A percentile compares a stretch with the other conserved stretches of the same genome.
Conservation (phyloP, 2,113 vertebrate species). For the Pavo muticus region DNA sequence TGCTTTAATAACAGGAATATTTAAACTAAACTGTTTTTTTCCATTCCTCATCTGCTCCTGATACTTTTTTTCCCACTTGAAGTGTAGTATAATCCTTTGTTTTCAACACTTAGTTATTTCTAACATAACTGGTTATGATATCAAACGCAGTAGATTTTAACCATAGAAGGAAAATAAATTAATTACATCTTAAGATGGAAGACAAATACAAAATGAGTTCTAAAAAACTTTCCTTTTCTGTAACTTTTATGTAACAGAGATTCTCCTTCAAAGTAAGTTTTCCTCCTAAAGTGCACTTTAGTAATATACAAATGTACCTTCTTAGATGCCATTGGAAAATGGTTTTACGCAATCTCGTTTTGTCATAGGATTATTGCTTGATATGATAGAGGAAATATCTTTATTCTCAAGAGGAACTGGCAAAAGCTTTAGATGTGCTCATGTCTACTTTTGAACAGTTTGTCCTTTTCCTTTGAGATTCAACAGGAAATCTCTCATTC, state of each 20-base stretch:
- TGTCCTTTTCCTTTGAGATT: neutral
- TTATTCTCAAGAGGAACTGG: neutral
- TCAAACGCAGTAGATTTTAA: conserved; percentile 10
- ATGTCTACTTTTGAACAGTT: neutral
- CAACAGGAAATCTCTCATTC: neutral
- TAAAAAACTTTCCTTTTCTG: neutral
- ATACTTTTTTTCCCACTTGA: conserved; percentile 25
- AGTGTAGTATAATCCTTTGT: conserved; percentile 7
- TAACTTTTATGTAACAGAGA: neutral
- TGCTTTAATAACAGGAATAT: conserved; percentile 20
- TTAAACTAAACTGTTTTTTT: conserved; percentile 8
- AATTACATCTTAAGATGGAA: neutral
- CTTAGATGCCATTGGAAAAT: neutral
- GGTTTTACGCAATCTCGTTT: neutral
- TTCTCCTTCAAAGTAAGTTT: neutral
- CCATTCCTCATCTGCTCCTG: neutral
- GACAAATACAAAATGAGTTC: neutral
- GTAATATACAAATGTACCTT: neutral
- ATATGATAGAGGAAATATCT: neutral
- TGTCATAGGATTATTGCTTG: neutral
- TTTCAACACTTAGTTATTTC: conserved; percentile 46
- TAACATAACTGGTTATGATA: neutral
- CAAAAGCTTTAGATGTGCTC: neutral
- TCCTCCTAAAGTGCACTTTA: neutral
- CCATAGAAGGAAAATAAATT: conserved; percentile 8